phyloP scores from a whole-genome alignment of 2,113 vertebrate species.

The Platysternon megacephalum region DNA sequence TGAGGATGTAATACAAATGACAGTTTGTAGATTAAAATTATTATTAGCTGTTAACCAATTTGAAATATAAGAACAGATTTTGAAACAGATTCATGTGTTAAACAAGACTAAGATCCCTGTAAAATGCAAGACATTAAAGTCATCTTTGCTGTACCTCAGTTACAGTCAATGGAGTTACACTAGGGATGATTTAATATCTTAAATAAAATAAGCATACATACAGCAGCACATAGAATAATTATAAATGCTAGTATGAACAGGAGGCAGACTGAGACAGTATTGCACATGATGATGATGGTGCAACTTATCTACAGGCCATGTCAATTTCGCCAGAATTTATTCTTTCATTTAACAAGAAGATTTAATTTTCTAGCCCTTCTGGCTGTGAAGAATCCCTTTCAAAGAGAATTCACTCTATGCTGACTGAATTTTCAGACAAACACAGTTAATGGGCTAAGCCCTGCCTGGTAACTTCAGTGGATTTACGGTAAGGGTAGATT shows the following conservation, averaged over 20 bases:
- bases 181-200: not conserved
- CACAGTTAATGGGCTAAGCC: not conserved
- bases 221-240: not conserved
- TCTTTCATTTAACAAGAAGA: not conserved
- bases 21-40: not conserved
- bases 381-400: not conserved
- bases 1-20: not conserved
- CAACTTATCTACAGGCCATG: not conserved
- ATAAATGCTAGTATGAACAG: not conserved
- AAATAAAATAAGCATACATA: not conserved
- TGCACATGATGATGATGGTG: not conserved
- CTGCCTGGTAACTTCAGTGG: not conserved
- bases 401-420: not conserved
- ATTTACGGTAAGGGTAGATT: not conserved
- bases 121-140: not conserved
- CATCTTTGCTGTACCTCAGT: not conserved
- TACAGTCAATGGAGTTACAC: not conserved
- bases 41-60: no score
- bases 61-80: not conserved
- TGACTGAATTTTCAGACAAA: not conserved
- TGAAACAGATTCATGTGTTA: no score
- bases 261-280: not conserved
- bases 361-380: not conserved
- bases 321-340: not conserved
- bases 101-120: not conserved